Conservation (phyloP, 2,113 vertebrate genomes). For the Phaethornis superciliosus region DNA sequence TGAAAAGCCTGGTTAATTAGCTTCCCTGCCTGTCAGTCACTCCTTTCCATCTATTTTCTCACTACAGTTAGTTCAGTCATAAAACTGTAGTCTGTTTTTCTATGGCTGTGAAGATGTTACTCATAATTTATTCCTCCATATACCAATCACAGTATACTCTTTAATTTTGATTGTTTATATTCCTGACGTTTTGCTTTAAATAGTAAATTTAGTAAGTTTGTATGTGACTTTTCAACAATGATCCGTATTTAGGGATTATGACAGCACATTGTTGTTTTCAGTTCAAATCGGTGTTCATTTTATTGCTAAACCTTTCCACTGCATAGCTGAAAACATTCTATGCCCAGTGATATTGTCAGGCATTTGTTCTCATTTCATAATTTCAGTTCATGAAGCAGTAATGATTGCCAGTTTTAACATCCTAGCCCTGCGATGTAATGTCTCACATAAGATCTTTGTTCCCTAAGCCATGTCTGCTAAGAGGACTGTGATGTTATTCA, state of each 20-base stretch:
- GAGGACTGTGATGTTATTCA: neutral
- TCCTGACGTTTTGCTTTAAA: neutral
- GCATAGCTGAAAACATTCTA: neutral
- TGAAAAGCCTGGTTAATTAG: conserved; percentile 48
- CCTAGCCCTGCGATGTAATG: neutral
- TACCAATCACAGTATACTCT: neutral
- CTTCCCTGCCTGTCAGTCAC: conserved; percentile 53
- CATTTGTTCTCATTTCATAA: neutral
- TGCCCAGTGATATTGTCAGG: neutral
- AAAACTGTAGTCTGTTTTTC: conserved; percentile 54
- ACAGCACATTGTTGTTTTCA: neutral
- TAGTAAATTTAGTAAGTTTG: neutral
- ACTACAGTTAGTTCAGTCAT: conserved; percentile 33
- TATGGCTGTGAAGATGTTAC: conserved; percentile 5
- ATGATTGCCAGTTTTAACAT: neutral
- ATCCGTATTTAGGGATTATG: neutral
- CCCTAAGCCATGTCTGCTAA: neutral
- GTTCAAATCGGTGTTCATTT: neutral
- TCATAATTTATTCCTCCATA: conserved; percentile 34
- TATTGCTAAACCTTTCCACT: neutral
- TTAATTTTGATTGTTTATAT: neutral
- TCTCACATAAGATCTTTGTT: neutral
- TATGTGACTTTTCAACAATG: neutral
- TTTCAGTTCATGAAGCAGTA: neutral
- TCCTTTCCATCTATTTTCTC: conserved; percentile 42